Base-by-base conservation (phyloP, 2,797 vertebrate species). In the Acanthopagrus latus region DNA sequence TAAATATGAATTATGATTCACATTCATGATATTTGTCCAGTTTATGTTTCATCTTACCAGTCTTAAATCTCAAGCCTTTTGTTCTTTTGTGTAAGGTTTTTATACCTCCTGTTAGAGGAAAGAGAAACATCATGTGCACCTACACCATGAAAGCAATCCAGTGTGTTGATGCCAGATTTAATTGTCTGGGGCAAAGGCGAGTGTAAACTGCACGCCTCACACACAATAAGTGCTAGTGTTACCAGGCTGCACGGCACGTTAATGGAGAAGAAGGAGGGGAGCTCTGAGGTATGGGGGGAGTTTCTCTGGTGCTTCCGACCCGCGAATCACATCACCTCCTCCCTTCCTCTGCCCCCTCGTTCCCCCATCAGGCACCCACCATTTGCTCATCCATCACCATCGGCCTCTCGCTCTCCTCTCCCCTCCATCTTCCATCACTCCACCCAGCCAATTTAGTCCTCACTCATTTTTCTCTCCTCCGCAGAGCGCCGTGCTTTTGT, bases 301-400 rank as follows among this genome's bases (percentile, higher is more conserved):
- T n/a, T 21, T 17, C 47, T 70, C 71, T 81, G 79, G 29, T 64
- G 78, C 78, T 84, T 72, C 86, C 60, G 43, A 80, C 90, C 74
- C n/a, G 3, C 75, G 80, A 92, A 90, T 92, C 88, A 80, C 83
- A 86, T 90, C 83, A 16, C 74, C 78, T 60, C 88, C 63, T 74
- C 73, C 73, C 73, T 65, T 64, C 25, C 70, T 46, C 68, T 58
- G 14, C 76, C 29, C 58, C 71, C 57, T 56, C 67, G 8, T 33
- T 58, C 65, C 83, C 73, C 90, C 83, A 83, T 92, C 92, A 87
- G 60, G 43, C 76, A 4, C 81, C 83, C 78, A 83, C 91, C 92
- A 92, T 94, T 92, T 90, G 88, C 91, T 92, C 92, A 95, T 95
- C 94, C 91, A 94, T 95, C 94, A 94, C 92, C 85, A 93, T 94